A percentile compares a stretch with the other conserved stretches of the same genome.
phyloP scores from a whole-genome alignment of 2,113 vertebrate species.

The Heloderma charlesbogerti region DNA sequence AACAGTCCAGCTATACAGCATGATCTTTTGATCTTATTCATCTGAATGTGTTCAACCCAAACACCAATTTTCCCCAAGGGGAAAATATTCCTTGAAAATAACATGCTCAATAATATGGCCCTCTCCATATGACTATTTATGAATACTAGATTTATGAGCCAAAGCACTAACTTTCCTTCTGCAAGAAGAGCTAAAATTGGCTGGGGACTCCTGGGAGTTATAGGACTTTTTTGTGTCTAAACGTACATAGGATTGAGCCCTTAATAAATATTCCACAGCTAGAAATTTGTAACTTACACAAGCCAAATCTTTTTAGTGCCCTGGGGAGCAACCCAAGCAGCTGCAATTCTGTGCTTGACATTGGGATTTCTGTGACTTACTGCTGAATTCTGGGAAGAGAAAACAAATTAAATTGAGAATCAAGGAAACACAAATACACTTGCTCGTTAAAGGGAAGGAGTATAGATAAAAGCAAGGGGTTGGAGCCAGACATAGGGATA shows the following conservation, averaged over 20 bases:
- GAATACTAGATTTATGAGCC: background rate
- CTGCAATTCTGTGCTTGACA: conserved; percentile 65
- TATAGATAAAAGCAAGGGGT: background rate
- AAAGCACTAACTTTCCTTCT: background rate
- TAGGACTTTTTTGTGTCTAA: no score
- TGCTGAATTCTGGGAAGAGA: conserved; percentile 76
- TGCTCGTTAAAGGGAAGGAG: background rate
- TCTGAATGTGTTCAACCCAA: background rate
- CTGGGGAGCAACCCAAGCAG: conserved; percentile 76
- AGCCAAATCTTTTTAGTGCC: conserved; percentile 72
- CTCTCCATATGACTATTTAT: background rate
- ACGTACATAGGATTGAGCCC: no score
- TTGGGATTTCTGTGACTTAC: conserved; percentile 73
- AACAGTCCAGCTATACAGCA: background rate
- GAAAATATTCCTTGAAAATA: background rate
- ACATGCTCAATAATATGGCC: background rate
- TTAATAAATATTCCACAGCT: background rate
- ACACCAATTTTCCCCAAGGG: background rate
- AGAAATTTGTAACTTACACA: conserved; percentile 68
- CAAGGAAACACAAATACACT: background rate
- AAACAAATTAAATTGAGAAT: background rate
- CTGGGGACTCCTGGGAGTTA: no score
- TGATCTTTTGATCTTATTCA: background rate
- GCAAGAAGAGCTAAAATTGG: background rate
- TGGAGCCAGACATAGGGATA: no score